phyloP scores from a whole-genome alignment of 2,113 vertebrate genomes.

The Nerophis lumbriciformis region DNA sequence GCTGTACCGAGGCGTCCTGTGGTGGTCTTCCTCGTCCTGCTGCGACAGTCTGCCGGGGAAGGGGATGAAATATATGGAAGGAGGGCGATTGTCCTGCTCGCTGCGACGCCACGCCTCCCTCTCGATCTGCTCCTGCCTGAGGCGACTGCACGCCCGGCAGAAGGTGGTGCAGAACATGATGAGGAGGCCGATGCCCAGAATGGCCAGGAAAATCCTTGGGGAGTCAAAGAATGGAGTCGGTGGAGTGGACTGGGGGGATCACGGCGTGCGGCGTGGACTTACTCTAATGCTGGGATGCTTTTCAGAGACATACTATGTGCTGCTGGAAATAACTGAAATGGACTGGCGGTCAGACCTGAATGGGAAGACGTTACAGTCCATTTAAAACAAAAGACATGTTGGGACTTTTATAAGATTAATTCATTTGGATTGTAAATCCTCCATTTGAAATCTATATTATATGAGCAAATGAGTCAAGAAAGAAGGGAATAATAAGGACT shows the following conservation, averaged over 20 bases:
- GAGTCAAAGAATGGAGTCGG: not conserved
- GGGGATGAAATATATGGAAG: constrained; percentile 56
- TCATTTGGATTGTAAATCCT: too few relatives aligned
- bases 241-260: not conserved
- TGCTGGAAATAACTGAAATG: not conserved
- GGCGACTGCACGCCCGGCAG: constrained; percentile 39
- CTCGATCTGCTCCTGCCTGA: constrained; percentile 30
- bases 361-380: not conserved
- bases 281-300: constrained; percentile 3
- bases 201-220: constrained; percentile 51
- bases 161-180: constrained; percentile 56
- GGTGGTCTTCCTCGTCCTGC: constrained; percentile 27
- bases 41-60: constrained; percentile 34
- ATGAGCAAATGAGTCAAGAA: too few relatives aligned
- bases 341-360: constrained; percentile 19
- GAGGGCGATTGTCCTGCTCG: not conserved
- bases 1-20: constrained; percentile 18
- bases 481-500: too few relatives aligned
- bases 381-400: not conserved
- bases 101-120: constrained; percentile 17
- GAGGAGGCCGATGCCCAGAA: constrained; percentile 51
- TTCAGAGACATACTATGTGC: not conserved
- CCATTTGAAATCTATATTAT: too few relatives aligned
- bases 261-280: not conserved
- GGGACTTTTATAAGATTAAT: too few relatives aligned